These are phyloP conservation scores for Rhabdophis nuchalis DNA, from an alignment of 2,797 vertebrate species.

Conservation along the genomic window DNA sequence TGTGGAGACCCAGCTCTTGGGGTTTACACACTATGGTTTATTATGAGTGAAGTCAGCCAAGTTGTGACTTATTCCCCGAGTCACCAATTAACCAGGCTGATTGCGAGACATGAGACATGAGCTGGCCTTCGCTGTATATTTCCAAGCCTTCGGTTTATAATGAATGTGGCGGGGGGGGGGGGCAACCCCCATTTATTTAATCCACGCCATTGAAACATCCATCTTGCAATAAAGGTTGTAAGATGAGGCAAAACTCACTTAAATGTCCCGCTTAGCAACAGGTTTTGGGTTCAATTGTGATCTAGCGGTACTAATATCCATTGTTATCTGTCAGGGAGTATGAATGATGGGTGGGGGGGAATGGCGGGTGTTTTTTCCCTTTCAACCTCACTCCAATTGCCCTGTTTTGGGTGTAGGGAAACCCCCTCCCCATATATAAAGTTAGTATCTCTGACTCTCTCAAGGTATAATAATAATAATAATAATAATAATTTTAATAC, in stretches of 20 bases:
- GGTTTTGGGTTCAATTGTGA: too few relatives aligned
- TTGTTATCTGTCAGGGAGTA: not conserved
- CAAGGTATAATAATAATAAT: too few relatives aligned
- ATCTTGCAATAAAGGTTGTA: not conserved
- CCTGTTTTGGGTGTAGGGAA: too few relatives aligned
- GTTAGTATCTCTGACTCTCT: too few relatives aligned
- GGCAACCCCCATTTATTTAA: not conserved
- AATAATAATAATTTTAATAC: too few relatives aligned
- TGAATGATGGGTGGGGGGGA: not conserved
- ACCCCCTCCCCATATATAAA: too few relatives aligned
- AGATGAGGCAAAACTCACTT: too few relatives aligned
- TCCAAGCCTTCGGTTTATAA: not conserved
- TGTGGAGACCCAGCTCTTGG: not conserved
- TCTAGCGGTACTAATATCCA: not conserved
- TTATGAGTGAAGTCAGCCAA: not conserved
- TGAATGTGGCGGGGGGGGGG: fast-evolving
- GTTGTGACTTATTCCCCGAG: not conserved
- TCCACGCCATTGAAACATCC: not conserved
- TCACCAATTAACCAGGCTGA: not conserved
- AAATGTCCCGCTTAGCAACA: too few relatives aligned
- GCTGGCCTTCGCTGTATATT: not conserved
- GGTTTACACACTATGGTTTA: not conserved
- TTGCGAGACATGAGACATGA: not conserved
- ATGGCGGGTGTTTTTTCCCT: too few relatives aligned
- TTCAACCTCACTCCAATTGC: too few relatives aligned